Evolutionary conservation across 2,888 invertebrate species (phyloP).

Genomic region (Drosophila birchii): DNA sequence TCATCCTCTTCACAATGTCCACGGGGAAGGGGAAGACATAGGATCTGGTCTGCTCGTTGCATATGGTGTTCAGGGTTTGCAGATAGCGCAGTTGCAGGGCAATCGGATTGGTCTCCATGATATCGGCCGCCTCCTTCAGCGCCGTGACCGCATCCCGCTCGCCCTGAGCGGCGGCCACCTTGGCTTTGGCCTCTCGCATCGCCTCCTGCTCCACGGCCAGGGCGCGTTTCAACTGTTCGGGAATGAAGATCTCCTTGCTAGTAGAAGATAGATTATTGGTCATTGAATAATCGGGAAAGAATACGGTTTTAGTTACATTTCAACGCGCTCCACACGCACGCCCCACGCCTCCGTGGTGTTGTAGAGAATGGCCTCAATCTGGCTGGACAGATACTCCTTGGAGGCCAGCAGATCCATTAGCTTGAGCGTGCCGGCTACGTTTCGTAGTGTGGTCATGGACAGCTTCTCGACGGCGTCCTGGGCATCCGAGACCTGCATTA

Average conservation of each 20-base stretch:
- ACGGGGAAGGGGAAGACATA: slow-evolving; percentile 66
- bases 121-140: slow-evolving; percentile 67
- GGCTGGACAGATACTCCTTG: slow-evolving; percentile 93
- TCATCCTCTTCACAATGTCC: slow-evolving; percentile 53
- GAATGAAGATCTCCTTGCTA: slow-evolving; percentile 69
- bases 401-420: slow-evolving; percentile 96
- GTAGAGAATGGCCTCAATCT: slow-evolving; percentile 93
- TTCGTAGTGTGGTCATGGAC: slow-evolving; percentile 93
- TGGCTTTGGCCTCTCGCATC: slow-evolving; percentile 67
- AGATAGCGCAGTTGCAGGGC: slow-evolving; percentile 65
- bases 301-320: slow-evolving; percentile 88
- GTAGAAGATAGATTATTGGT: no score
- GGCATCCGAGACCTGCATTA: slow-evolving; percentile 87
- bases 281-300: fast-evolving
- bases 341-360: slow-evolving; percentile 96
- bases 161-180: slow-evolving; percentile 67
- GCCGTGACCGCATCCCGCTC: slow-evolving; percentile 67
- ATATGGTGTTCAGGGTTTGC: slow-evolving; percentile 67
- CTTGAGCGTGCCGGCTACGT: slow-evolving; percentile 95
- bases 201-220: slow-evolving; percentile 74
- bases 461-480: slow-evolving; percentile 90
- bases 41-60: slow-evolving; percentile 57
- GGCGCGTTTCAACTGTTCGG: slow-evolving; percentile 65
- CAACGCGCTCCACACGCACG: slow-evolving; percentile 96
- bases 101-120: slow-evolving; percentile 69